phyloP scores from a whole-genome alignment of 2,113 vertebrate species.

The Cyanistes caeruleus region DNA sequence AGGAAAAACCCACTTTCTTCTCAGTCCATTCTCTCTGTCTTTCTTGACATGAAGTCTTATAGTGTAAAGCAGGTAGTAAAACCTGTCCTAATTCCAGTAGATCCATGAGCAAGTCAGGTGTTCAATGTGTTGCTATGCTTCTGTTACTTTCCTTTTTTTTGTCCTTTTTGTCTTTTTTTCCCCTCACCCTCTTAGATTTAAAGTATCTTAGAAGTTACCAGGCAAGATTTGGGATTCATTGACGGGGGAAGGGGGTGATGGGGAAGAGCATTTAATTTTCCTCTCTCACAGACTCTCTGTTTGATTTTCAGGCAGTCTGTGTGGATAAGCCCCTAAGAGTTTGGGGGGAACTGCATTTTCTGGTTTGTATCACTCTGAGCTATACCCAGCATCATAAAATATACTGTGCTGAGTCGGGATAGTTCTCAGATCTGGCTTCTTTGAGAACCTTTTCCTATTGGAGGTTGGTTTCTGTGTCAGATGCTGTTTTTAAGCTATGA shows the following conservation, averaged over 20 bases:
- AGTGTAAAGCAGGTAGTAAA: not conserved
- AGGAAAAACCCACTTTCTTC: not conserved
- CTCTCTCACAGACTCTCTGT: fast-evolving
- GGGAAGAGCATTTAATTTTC: not conserved
- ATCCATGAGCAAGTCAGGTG: not conserved
- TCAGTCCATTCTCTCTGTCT: not conserved
- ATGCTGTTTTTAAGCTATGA: not conserved
- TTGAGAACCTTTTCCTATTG: not conserved
- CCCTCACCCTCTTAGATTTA: not conserved
- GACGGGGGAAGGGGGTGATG: not conserved
- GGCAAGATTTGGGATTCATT: not conserved
- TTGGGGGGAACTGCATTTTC: not conserved
- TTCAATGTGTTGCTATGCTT: not conserved
- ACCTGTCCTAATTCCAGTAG: not conserved
- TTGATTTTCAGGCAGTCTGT: not conserved
- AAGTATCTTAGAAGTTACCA: not conserved
- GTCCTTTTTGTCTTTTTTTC: not conserved
- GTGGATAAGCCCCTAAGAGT: not conserved
- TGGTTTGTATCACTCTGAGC: not conserved
- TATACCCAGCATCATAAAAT: not conserved
- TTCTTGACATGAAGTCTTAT: not conserved
- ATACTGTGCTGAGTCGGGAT: fast-evolving
- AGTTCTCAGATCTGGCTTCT: not conserved
- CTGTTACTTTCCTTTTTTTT: not conserved
- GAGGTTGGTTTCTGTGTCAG: not conserved